These are phyloP conservation scores for Agonopterix arenella DNA, from an alignment of 2,888 invertebrate species.

Conservation along the genomic window DNA sequence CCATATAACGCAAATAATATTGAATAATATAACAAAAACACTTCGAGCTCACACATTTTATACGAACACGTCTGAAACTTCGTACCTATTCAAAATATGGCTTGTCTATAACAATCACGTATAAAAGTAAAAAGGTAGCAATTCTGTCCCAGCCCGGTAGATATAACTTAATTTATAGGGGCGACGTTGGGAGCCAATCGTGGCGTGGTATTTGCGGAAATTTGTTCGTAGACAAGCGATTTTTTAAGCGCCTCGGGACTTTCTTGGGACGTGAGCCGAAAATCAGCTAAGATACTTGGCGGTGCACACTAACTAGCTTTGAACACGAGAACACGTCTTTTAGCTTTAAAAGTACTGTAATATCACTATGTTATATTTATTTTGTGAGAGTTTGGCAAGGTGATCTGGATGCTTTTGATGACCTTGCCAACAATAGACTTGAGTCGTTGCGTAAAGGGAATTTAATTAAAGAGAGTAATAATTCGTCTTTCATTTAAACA, in stretches of 20 bases:
- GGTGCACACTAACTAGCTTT: slow-evolving; percentile 24
- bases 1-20: slow-evolving; percentile 4
- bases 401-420: no score
- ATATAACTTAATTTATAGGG: slow-evolving; percentile 57
- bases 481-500: no score
- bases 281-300: slow-evolving; percentile 29
- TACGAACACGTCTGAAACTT: no score
- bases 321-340: background rate
- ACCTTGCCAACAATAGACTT: no score
- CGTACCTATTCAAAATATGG: background rate
- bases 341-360: no score
- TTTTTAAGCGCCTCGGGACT: slow-evolving; percentile 39
- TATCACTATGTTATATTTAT: no score
- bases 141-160: slow-evolving; percentile 34
- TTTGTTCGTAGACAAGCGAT: slow-evolving; percentile 47
- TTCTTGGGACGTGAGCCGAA: slow-evolving; percentile 43
- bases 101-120: background rate
- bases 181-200: slow-evolving; percentile 43
- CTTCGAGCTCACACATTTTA: slow-evolving; percentile 2
- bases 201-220: slow-evolving; percentile 43
- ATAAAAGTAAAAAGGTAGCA: slow-evolving; percentile 25
- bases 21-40: slow-evolving; percentile 13
- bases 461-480: no score
- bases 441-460: no score
- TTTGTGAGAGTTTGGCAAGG: no score